Conservation (phyloP, 2,888 invertebrate genomes). For the Eupithecia centaureata region DNA sequence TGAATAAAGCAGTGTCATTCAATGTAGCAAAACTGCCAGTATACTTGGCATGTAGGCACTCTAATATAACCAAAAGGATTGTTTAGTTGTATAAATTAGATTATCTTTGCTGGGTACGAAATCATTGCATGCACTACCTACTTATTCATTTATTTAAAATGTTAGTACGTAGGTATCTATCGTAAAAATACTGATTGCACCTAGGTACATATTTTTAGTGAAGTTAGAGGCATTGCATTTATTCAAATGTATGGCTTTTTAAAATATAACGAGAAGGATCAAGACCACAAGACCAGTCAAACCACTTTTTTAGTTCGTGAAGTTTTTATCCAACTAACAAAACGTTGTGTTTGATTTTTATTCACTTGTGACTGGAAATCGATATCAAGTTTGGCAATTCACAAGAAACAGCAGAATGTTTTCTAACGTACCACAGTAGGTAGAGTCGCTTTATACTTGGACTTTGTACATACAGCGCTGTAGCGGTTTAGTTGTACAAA, state of each 20-base stretch:
- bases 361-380: neutral
- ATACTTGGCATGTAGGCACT: too few species aligned
- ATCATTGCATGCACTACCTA: too few species aligned
- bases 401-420: neutral
- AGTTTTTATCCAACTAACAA: neutral
- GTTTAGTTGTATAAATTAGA: too few species aligned
- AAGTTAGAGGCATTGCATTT: neutral
- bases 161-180: too few species aligned
- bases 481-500: conserved; percentile 24
- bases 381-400: neutral
- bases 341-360: neutral
- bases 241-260: neutral
- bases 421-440: neutral
- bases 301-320: neutral
- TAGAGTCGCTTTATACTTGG: neutral
- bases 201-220: too few species aligned
- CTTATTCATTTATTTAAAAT: too few species aligned
- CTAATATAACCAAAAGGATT: too few species aligned
- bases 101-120: too few species aligned
- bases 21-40: too few species aligned
- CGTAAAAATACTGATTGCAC: too few species aligned
- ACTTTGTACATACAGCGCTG: conserved; percentile 26
- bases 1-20: too few species aligned
- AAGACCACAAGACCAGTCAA: neutral
- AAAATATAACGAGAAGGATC: neutral